A percentile compares a stretch with the other conserved stretches of the same genome.
These are phyloP conservation scores for Mystacornis crossleyi DNA, from an alignment of 2,113 vertebrate species.

Conservation along the genomic window DNA sequence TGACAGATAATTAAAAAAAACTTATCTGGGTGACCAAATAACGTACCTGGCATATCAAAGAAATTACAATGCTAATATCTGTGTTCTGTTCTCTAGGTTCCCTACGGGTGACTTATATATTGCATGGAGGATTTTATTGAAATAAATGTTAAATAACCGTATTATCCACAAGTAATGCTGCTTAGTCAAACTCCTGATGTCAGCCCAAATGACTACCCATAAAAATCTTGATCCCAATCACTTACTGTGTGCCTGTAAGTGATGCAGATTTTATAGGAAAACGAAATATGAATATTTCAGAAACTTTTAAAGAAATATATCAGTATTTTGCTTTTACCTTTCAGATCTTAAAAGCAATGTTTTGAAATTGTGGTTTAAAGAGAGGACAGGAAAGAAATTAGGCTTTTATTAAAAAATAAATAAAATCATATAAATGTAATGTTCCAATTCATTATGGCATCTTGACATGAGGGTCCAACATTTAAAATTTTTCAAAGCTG, in stretches of 20 bases:
- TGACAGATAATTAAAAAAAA: not conserved
- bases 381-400: not conserved
- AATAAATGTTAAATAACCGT: not conserved
- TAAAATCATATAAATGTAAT: not conserved
- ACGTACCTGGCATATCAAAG: not conserved
- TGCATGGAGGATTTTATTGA: not conserved
- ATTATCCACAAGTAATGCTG: not conserved
- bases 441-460: not conserved
- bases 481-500: not conserved
- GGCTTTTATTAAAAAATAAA: not conserved
- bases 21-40: not conserved
- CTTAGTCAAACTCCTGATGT: not conserved
- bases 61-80: not conserved
- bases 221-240: not conserved
- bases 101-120: not conserved
- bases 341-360: not conserved
- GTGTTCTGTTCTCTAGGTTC: not conserved
- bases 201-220: not conserved
- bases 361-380: not conserved
- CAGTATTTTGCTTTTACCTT: not conserved
- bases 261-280: not conserved
- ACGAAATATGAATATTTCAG: not conserved
- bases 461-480: not conserved
- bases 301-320: not conserved
- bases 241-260: not conserved